Percentiles rank a stretch among this genome's conserved stretches.
phyloP scores from a whole-genome alignment of 2,797 vertebrate species.

The Pseudochaenichthys georgianus region DNA sequence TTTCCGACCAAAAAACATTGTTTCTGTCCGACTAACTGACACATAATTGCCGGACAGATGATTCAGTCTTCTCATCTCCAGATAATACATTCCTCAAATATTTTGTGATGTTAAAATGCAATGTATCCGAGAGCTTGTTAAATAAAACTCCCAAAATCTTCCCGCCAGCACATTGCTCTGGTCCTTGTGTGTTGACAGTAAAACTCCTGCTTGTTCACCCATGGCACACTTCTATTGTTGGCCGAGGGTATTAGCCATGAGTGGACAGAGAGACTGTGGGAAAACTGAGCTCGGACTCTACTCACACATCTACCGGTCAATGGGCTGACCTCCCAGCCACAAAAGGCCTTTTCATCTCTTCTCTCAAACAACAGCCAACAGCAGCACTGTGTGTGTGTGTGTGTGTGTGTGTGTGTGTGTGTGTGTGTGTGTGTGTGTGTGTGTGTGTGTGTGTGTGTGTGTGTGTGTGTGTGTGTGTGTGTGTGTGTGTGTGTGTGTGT shows the following conservation, averaged over 20 bases:
- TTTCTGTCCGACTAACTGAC: background rate
- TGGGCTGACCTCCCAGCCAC: slow-evolving; percentile 79
- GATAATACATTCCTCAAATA: background rate
- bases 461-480: slow-evolving; percentile 36
- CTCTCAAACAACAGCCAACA: slow-evolving; percentile 68
- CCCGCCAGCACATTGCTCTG: slow-evolving; percentile 29
- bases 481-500: slow-evolving; percentile 31
- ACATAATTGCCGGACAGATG: background rate
- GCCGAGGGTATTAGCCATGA: slow-evolving; percentile 83
- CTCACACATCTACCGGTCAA: slow-evolving; percentile 86
- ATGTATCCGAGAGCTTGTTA: slow-evolving; percentile 6
- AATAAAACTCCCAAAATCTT: slow-evolving; percentile 25
- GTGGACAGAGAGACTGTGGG: slow-evolving; percentile 90
- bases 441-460: slow-evolving; percentile 33
- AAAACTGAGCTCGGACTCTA: slow-evolving; percentile 86
- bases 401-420: slow-evolving; percentile 45
- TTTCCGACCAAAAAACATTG: background rate
- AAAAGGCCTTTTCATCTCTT: slow-evolving; percentile 79
- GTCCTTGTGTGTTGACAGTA: slow-evolving; percentile 60
- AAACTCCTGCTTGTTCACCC: slow-evolving; percentile 74
- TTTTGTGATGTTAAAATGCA: background rate
- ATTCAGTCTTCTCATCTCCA: background rate
- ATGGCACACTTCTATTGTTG: slow-evolving; percentile 91
- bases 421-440: slow-evolving; percentile 32
- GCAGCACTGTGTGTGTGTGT: slow-evolving; percentile 42